Conservation (phyloP, 1,140 invertebrate species). For the Drosophila nigromelanica region DNA sequence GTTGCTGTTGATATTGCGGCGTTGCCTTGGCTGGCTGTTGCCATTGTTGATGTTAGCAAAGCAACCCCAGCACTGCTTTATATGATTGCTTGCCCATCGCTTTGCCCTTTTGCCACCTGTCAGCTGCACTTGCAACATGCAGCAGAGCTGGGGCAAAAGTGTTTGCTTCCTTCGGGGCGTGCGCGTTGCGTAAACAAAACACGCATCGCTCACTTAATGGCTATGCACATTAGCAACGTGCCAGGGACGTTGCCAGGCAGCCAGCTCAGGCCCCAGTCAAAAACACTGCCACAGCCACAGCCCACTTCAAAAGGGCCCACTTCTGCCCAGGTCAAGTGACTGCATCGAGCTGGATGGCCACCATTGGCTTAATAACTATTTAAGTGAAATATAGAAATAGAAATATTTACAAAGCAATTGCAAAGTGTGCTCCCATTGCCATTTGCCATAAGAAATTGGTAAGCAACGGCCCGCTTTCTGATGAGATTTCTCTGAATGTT, state of each 20-base stretch:
- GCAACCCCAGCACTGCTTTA: conserved; percentile 48
- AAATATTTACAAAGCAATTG: conserved; percentile 71
- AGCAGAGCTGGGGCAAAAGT: conserved; percentile 48
- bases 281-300: neutral
- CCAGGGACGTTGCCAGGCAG: conserved; percentile 44
- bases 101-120: conserved; percentile 58
- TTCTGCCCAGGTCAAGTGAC: conserved; percentile 56
- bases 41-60: conserved; percentile 55
- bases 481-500: conserved; percentile 53
- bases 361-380: conserved; percentile 73
- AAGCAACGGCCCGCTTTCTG: conserved; percentile 43
- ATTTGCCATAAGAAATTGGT: conserved; percentile 49
- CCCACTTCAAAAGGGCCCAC: neutral
- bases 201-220: conserved; percentile 77
- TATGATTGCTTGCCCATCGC: conserved; percentile 49
- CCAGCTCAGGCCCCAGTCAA: neutral
- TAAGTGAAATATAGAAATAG: conserved; percentile 65
- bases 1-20: conserved; percentile 25
- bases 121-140: conserved; percentile 69
- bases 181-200: conserved; percentile 80
- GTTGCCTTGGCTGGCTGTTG: conserved; percentile 49
- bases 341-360: conserved; percentile 42
- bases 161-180: conserved; percentile 38
- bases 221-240: conserved; percentile 79
- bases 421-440: conserved; percentile 2